Base-by-base conservation (phyloP, 2,888 invertebrate genomes). In the Megamerina dolium region DNA sequence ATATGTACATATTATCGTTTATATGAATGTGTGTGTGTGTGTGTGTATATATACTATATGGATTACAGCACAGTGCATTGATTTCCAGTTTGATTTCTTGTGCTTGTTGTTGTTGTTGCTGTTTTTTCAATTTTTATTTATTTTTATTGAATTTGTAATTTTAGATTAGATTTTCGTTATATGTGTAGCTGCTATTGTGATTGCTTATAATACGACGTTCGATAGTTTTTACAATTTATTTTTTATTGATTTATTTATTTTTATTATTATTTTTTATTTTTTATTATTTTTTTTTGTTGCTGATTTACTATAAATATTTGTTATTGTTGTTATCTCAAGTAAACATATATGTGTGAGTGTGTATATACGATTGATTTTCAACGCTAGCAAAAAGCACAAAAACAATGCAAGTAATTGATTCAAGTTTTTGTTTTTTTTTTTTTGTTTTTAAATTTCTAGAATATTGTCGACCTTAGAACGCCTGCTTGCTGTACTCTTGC, bases 61-160 rank as follows among this genome's bases (percentile, higher is more conserved):
- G n/a, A n/a, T n/a, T n/a, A n/a, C n/a, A n/a, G n/a, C n/a, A n/a
- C n/a, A n/a, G n/a, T n/a, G n/a, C n/a, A n/a, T n/a, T n/a, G n/a
- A n/a, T n/a, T n/a, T n/a, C n/a, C n/a, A n/a, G 30, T 41, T 32
- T n/a, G 39, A 31, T 19, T 30, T 20, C 2, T 12, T 34, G 14
- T 17, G 14, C 30, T 3, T 9, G 13, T 36, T 45, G 21, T 43
- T 44, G 14, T 45, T 45, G 33, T 34, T 41, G 19, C 23, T 38
- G 32, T 36, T 34, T 18, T 46, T 37, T 42, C 16, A 33, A 29
- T 46, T 41, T 46, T 37, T 44, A 17, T 48, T 26, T 30, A 27
- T 43, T 43, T 43, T 41, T 37, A 33, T 36, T 39, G 23, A 39
- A 36, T 37, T 39, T 37, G 38, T 36, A 20, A 21, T 41, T 32